A percentile compares a stretch with the other conserved stretches of the same genome.
phyloP scores from a whole-genome alignment of 2,113 vertebrate genomes.

The Chiloscyllium plagiosum region DNA sequence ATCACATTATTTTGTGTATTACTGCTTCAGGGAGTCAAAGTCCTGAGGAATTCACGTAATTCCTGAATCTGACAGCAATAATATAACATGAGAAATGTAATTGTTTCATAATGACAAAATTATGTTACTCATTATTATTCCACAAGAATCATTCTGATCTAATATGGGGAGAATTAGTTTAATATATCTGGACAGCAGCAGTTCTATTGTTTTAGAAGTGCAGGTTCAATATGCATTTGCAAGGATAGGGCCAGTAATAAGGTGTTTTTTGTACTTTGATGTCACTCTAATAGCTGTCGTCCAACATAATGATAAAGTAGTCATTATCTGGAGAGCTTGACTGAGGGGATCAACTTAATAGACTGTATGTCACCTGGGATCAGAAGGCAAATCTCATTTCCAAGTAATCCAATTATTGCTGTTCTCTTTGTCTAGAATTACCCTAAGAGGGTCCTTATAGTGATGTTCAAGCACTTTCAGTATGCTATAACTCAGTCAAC shows the following conservation, averaged over 20 bases:
- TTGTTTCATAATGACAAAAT: not conserved
- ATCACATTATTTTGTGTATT: not conserved
- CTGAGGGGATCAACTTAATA: not conserved
- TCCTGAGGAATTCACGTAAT: not conserved
- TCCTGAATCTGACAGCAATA: not conserved
- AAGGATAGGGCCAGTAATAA: not conserved
- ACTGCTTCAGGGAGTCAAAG: not conserved
- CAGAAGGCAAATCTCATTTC: slow-evolving; percentile 4
- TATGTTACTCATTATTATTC: slow-evolving; percentile 1
- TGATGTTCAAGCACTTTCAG: not conserved
- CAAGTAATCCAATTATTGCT: slow-evolving; percentile 16
- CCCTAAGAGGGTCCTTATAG: not conserved
- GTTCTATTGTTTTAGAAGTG: not conserved
- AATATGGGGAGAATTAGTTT: not conserved
- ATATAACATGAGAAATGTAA: slow-evolving; percentile 1
- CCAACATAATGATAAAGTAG: slow-evolving; percentile 9
- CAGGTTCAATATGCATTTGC: not conserved
- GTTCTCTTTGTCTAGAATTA: slow-evolving; percentile 6
- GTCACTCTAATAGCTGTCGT: not conserved
- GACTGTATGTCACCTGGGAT: slow-evolving; percentile 2
- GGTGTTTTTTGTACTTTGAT: slow-evolving; percentile 8
- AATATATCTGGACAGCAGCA: not conserved
- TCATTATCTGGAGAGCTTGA: slow-evolving; percentile 8
- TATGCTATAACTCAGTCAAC: not conserved
- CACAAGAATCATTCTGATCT: not conserved